phyloP scores from a whole-genome alignment of 2,888 invertebrate species.

The Nomada ruficornis region DNA sequence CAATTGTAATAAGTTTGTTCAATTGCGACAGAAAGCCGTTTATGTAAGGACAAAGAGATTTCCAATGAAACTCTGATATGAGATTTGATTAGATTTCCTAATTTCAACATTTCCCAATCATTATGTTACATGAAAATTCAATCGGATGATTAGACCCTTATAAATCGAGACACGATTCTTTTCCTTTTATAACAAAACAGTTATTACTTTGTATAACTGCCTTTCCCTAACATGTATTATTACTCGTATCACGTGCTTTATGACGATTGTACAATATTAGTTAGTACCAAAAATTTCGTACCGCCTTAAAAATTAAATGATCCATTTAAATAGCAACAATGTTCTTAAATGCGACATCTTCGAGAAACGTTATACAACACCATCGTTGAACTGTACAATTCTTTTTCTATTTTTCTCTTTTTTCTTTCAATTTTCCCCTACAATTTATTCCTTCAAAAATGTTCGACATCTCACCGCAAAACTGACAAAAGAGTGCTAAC shows the following conservation, averaged over 20 bases:
- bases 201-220: slow-evolving; percentile 31
- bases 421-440: neutral
- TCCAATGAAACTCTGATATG: slow-evolving; percentile 33
- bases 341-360: neutral
- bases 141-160: neutral
- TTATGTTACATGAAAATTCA: slow-evolving; percentile 13
- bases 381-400: slow-evolving; percentile 16
- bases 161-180: neutral
- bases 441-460: neutral
- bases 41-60: slow-evolving; percentile 40
- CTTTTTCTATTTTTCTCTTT: neutral
- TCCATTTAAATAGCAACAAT: slow-evolving; percentile 15
- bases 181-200: slow-evolving; percentile 17
- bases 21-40: neutral
- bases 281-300: slow-evolving; percentile 19
- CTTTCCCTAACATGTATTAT: slow-evolving; percentile 17
- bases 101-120: slow-evolving; percentile 5
- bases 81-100: neutral
- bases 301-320: slow-evolving; percentile 13
- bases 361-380: neutral
- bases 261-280: slow-evolving; percentile 26
- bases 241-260: slow-evolving; percentile 29
- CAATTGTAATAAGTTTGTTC: neutral
- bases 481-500: slow-evolving; percentile 9
- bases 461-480: neutral